These are phyloP conservation scores for Saturnia pavonia DNA, from an alignment of 2,888 invertebrate species.

Conservation along the genomic window DNA sequence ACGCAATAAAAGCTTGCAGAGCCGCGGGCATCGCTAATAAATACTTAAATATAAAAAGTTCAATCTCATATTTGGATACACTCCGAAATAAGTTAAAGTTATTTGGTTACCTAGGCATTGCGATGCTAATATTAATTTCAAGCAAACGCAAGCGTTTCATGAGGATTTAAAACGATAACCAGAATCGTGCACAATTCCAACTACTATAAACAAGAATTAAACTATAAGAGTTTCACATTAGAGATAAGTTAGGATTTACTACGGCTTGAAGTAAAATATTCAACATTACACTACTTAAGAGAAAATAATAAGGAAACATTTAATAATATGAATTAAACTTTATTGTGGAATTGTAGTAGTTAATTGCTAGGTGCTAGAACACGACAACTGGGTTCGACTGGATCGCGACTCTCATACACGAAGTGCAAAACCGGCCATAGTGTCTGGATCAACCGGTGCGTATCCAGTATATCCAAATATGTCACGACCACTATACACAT, in stretches of 20 bases:
- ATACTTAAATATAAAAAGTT: too few relatives aligned
- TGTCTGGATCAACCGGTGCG: too few relatives aligned
- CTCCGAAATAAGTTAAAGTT: background rate
- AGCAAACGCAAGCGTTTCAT: background rate
- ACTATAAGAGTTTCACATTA: background rate
- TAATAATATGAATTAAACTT: conserved; percentile 23
- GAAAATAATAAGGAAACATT: background rate
- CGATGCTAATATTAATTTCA: background rate
- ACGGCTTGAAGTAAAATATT: background rate
- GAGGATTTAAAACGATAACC: background rate
- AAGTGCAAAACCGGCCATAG: too few relatives aligned
- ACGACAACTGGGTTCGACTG: too few relatives aligned
- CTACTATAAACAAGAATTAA: conserved; percentile 1
- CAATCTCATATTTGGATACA: background rate
- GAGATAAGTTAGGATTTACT: background rate
- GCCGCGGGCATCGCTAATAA: too few relatives aligned
- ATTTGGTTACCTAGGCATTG: background rate
- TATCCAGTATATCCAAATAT: too few relatives aligned
- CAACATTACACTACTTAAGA: background rate
- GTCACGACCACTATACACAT: too few relatives aligned
- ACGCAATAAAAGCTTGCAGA: too few relatives aligned
- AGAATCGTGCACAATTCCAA: background rate
- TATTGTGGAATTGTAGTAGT: conserved; percentile 28
- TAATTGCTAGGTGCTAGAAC: background rate
- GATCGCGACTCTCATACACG: too few relatives aligned